phyloP scores from a whole-genome alignment of 2,888 invertebrate genomes.

The Megamerina dolium region DNA sequence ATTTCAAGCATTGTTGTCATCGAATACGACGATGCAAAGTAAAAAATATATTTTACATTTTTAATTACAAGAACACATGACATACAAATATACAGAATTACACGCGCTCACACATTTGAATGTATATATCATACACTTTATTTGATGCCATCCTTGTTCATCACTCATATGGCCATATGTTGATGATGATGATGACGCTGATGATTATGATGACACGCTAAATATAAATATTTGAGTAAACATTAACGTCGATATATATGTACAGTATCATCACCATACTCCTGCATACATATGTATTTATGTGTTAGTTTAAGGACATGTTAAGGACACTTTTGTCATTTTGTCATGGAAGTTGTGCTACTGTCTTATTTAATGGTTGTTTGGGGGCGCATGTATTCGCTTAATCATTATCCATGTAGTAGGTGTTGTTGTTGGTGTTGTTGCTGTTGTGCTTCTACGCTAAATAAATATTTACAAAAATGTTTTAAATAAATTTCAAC shows the following conservation, averaged over 20 bases:
- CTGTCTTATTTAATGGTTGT: too few relatives aligned
- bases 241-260: too few relatives aligned
- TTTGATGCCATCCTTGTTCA: too few relatives aligned
- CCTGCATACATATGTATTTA: neutral
- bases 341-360: slow-evolving; percentile 18
- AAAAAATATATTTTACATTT: slow-evolving; percentile 32
- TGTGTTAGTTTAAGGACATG: slow-evolving; percentile 30
- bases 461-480: slow-evolving; percentile 33
- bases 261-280: too few relatives aligned
- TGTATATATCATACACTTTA: neutral
- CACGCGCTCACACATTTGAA: slow-evolving; percentile 4
- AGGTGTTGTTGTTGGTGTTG: slow-evolving; percentile 5
- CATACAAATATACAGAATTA: slow-evolving; percentile 16
- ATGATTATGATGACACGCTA: neutral
- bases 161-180: neutral
- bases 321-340: slow-evolving; percentile 27
- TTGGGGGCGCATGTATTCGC: too few relatives aligned
- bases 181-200: neutral
- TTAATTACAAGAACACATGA: slow-evolving; percentile 36
- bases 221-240: slow-evolving; percentile 6
- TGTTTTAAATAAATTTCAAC: slow-evolving; percentile 31
- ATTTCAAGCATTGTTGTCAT: too few relatives aligned
- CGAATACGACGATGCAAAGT: neutral
- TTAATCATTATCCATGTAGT: too few relatives aligned
- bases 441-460: slow-evolving; percentile 19